Conservation (phyloP, 2,888 invertebrate genomes). For the Nephrotoma flavescens region DNA sequence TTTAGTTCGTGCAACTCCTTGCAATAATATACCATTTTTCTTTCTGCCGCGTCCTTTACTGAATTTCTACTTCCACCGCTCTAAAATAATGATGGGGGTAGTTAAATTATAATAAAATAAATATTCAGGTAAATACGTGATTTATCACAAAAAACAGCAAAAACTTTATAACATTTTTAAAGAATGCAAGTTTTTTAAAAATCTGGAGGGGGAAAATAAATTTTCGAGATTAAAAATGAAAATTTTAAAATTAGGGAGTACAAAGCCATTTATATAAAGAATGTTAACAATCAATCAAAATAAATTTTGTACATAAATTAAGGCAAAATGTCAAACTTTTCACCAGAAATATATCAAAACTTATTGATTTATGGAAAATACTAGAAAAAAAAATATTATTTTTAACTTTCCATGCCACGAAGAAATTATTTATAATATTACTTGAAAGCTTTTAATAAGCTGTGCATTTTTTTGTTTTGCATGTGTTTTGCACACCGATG, state of each 20-base stretch:
- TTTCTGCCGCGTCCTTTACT: neutral
- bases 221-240: neutral
- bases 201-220: neutral
- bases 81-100: too few species aligned
- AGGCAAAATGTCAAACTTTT: neutral
- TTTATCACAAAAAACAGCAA: neutral
- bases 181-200: neutral
- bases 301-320: neutral
- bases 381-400: too few species aligned
- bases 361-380: neutral
- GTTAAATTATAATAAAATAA: neutral
- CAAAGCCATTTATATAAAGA: neutral
- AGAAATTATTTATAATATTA: too few species aligned
- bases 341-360: neutral
- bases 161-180: neutral
- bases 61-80: too few species aligned
- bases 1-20: neutral
- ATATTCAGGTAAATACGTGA: neutral
- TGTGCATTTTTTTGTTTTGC: too few species aligned
- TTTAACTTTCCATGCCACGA: too few species aligned
- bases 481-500: too few species aligned
- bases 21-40: neutral
- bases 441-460: too few species aligned
- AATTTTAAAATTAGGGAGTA: too few species aligned
- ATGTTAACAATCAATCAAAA: neutral